These are phyloP conservation scores for Silurus meridionalis DNA, from an alignment of 2,113 vertebrate genomes.

Conservation along the genomic window DNA sequence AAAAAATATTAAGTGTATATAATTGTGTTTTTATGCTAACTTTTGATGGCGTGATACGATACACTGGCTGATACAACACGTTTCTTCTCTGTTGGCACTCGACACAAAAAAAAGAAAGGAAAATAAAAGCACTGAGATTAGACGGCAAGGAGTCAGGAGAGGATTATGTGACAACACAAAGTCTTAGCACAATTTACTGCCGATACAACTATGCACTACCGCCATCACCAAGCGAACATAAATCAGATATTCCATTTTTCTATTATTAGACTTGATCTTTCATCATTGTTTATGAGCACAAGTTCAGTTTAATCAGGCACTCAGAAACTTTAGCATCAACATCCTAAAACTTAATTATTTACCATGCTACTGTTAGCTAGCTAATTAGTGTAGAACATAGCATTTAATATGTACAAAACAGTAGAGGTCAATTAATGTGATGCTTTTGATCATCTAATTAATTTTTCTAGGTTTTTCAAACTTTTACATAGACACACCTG, in stretches of 20 bases:
- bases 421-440: background rate
- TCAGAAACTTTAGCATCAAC: background rate
- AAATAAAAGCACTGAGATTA: conserved; percentile 6
- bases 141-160: background rate
- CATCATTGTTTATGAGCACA: background rate
- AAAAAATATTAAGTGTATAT: conserved; percentile 66
- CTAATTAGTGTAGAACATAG: background rate
- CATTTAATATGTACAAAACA: background rate
- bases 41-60: conserved; percentile 65
- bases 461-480: background rate
- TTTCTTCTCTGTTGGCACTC: conserved; percentile 35
- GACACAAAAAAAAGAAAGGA: background rate
- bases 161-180: background rate
- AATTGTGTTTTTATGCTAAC: conserved; percentile 61
- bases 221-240: background rate
- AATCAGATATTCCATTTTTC: background rate
- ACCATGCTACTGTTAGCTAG: background rate
- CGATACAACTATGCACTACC: conserved; percentile 28
- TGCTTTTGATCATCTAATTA: background rate
- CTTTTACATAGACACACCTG: background rate
- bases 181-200: background rate
- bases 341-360: background rate
- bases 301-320: background rate
- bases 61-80: conserved; percentile 62
- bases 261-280: background rate